Base-by-base conservation (phyloP, 2,888 invertebrate genomes). In the Drosophila multiciliata region DNA sequence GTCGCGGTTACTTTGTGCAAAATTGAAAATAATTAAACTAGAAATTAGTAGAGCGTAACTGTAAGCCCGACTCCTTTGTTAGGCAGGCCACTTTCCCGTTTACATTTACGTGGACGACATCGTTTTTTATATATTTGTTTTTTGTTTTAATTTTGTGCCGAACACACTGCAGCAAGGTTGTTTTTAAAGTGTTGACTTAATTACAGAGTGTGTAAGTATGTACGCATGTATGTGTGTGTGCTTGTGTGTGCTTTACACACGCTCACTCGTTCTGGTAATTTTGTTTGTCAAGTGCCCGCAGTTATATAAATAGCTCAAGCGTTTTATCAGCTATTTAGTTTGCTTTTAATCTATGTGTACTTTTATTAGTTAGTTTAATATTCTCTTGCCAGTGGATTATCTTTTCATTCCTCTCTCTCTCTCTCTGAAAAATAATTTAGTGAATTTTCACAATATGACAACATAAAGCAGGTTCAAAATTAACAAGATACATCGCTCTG, bases 11-110 rank as follows among this genome's bases (percentile, higher is more conserved):
- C 87, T 87, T 87, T 87, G 87, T 78, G 77, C 67, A 73, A 85
- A 85, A 85, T 85, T 78, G 71, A 75, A 87, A 85, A 88, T 85
- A 85, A 85, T 85, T 88, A 88, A 88, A 86, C 87, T 75, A 75
- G 73, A 80, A 87, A 89, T 87, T 87, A 87, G 78, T 89, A 87
- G 87, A 87, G 87, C 87, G 87, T 89, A 85, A 83, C 89, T 63
- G 59, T 53, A 60, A 52, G 75, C 53, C 32, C 32, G 52, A 33
- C 38, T 45, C 55, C 71, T 78, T 78, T 78, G 77, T 78, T 74
- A 45, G 48, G 40, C 33, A 40, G 26, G 45, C 66, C 64, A 45
- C 48, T 49, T 50, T 38, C 45, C 33, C 57, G 36, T 45, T 63
- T 76, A 49, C 62, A 33, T 64, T 54, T 23, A 23, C 15, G 32